Conservation (phyloP, 2,113 vertebrate species). For the Xiphophorus couchianus region DNA sequence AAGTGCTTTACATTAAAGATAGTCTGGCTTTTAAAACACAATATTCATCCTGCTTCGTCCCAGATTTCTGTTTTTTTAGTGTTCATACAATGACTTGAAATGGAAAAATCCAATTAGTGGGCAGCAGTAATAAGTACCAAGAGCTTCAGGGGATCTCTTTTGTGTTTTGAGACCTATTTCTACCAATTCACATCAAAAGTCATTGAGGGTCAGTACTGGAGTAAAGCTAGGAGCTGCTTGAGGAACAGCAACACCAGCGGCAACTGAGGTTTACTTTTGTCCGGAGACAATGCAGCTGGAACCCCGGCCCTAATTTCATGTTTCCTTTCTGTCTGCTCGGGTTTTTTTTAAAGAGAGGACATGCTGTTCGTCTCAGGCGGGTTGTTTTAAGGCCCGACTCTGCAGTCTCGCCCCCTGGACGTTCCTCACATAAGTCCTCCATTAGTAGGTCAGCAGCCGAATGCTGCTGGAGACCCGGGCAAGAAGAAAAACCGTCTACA, state of each 20-base stretch:
- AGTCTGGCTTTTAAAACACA: too few relatives aligned
- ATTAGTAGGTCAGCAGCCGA: conserved; percentile 59
- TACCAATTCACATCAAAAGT: conserved; percentile 22
- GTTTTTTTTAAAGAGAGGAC: conserved; percentile 7
- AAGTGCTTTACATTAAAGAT: too few relatives aligned
- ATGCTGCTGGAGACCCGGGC: conserved; percentile 46
- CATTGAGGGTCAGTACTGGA: conserved; percentile 35
- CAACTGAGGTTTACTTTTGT: conserved; percentile 20
- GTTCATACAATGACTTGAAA: conserved; percentile 14
- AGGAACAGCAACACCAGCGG: background rate
- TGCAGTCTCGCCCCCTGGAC: conserved; percentile 49
- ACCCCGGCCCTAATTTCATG: conserved; percentile 23
- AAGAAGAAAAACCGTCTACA: conserved; percentile 18
- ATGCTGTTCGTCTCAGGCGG: conserved; percentile 7
- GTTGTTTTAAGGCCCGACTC: conserved; percentile 50
- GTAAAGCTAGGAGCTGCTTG: conserved; percentile 14
- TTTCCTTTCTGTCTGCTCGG: conserved; percentile 21
- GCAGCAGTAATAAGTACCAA: conserved; percentile 12
- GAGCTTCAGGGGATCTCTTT: conserved; percentile 37
- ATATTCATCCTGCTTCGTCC: conserved; percentile 17
- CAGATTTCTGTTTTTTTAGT: conserved; percentile 15
- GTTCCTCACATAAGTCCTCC: conserved; percentile 45
- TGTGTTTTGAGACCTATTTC: conserved; percentile 41
- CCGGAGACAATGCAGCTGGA: conserved; percentile 1
- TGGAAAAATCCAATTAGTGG: conserved; percentile 3